Evolutionary conservation across 2,113 vertebrate species (phyloP), one percentile per base, ranked within the genome.

Genomic region (Gallinago jamesoni): DNA sequence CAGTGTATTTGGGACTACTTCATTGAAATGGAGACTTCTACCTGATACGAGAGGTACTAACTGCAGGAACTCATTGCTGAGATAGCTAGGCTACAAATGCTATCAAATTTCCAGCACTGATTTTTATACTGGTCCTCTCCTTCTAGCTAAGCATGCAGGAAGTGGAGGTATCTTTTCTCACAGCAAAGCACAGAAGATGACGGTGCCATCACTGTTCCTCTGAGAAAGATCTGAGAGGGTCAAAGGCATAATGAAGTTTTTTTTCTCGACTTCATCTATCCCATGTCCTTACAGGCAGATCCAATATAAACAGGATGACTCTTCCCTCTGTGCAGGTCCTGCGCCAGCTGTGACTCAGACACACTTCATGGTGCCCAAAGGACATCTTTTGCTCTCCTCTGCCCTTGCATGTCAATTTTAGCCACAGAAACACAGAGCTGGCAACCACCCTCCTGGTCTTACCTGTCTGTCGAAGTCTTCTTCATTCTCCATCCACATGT

Each of bases 401-500:
- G 17, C 19, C 19, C 35, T 60, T 3, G 2, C 16, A 22, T 25
- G 35, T 12, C 12, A 2, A 5, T 23, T 21, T 28, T 1, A 22
- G 25, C 22, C 0, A 1, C 56, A 24, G 35, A 30, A 17, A 16
- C 1, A 4, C 1, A 1, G 55, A n/a, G 60, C 73, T 22, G 37
- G 59, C 45, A n/a, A 24, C 21, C 55, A 7, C 25, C 43, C 45
- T 30, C 68, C 31, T 7, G 16, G 13, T 16, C 97, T 79, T 60
- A 99, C 99, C 99, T 99, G 99, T 86, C 99, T 98, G 97, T 99
- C 98, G 96, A 99, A 99, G 86, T 99, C 99, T 60, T 99, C 99
- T 89, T 99, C 99, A 3, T 99, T 99, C 97, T 99, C 99, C 99
- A 99, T 99, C 99, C 99, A 99, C 99, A 99, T 99, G 97, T 99